Conservation (phyloP, 2,797 vertebrate genomes). For the Centroberyx gerrardi region DNA sequence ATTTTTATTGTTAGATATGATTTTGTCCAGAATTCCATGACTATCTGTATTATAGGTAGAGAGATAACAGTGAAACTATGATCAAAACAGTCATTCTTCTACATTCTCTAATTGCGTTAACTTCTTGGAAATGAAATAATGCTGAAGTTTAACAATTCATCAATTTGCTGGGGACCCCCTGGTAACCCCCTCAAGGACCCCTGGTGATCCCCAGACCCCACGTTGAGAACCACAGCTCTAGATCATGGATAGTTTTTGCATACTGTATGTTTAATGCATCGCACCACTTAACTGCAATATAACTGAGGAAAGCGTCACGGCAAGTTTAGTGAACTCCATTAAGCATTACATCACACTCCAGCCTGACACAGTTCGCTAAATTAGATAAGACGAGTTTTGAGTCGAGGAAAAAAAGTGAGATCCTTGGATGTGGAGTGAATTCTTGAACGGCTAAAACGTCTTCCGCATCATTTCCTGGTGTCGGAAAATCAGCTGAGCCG, state of each 20-base stretch:
- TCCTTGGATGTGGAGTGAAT: background rate
- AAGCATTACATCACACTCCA: conserved; percentile 20
- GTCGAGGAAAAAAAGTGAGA: background rate
- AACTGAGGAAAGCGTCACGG: conserved; percentile 12
- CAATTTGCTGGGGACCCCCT: too few relatives aligned
- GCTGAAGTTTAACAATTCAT: too few relatives aligned
- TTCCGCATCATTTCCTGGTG: background rate
- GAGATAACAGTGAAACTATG: too few relatives aligned
- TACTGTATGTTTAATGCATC: background rate
- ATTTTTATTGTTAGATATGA: too few relatives aligned
- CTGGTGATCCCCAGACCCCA: too few relatives aligned
- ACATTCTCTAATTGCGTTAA: too few relatives aligned
- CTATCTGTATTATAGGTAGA: too few relatives aligned
- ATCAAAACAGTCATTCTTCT: too few relatives aligned
- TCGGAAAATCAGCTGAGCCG: background rate
- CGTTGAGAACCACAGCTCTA: too few relatives aligned
- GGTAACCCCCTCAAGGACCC: too few relatives aligned
- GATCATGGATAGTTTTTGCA: background rate
- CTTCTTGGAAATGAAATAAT: too few relatives aligned
- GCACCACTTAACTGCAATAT: background rate
- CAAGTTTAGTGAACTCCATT: background rate
- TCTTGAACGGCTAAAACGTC: background rate
- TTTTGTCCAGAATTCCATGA: too few relatives aligned
- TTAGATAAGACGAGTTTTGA: conserved; percentile 22
- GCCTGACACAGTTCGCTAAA: background rate